Percentiles rank a stretch among this genome's conserved stretches.
These are phyloP conservation scores for Melinaea menophilus DNA, from an alignment of 2,888 invertebrate species.

Conservation along the genomic window DNA sequence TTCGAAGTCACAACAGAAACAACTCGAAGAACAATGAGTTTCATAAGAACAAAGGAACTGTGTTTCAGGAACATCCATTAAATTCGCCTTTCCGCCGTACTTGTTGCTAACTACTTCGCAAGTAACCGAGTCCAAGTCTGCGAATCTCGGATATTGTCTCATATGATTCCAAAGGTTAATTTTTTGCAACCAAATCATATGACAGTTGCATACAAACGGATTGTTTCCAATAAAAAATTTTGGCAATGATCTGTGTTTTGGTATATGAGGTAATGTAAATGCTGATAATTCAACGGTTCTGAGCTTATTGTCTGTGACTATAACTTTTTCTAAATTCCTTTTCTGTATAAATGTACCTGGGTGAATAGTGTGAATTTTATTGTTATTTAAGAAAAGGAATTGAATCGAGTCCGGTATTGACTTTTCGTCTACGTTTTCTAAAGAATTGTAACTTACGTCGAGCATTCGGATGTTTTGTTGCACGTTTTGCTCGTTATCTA, in stretches of 20 bases:
- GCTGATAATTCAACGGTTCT: conserved; percentile 85
- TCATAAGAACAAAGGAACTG: conserved; percentile 90
- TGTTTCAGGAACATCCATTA: conserved; percentile 83
- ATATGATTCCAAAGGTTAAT: conserved; percentile 86
- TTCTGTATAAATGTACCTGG: conserved; percentile 85
- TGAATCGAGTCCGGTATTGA: conserved; percentile 86
- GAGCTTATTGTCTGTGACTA: conserved; percentile 86
- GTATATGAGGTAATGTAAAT: conserved; percentile 81
- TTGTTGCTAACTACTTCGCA: conserved; percentile 85
- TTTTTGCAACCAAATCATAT: conserved; percentile 90
- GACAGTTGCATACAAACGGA: conserved; percentile 91
- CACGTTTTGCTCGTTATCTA: conserved; percentile 84
- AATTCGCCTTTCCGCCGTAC: conserved; percentile 80
- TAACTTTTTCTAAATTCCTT: conserved; percentile 84
- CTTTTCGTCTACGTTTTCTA: conserved; percentile 82
- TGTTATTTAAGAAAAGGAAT: conserved; percentile 86
- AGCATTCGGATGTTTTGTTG: conserved; percentile 84
- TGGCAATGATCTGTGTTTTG: conserved; percentile 82
- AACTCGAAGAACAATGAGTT: conserved; percentile 88
- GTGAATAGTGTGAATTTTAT: conserved; percentile 83
- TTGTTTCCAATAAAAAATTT: conserved; percentile 89
- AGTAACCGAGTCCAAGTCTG: conserved; percentile 85
- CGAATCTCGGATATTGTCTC: conserved; percentile 85
- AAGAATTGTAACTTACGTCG: conserved; percentile 85
- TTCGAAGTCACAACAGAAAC: conserved; percentile 92